phyloP scores from a whole-genome alignment of 2,888 invertebrate genomes.

The Azorinus chamasolen region DNA sequence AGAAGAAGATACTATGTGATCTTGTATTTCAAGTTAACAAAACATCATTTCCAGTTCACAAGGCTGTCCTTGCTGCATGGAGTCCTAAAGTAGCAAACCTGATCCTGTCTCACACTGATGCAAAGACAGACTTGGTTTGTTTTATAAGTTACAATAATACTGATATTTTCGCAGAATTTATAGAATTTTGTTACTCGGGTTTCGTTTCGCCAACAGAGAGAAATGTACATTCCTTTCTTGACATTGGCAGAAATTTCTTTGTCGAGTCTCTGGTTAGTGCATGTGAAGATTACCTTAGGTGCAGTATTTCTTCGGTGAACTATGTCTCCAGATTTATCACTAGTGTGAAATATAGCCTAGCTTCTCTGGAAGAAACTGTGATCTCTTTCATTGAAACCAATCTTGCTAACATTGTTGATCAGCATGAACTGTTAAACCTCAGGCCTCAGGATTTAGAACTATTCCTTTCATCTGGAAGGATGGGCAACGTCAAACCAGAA shows the following conservation, averaged over 20 bases:
- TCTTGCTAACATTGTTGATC: constrained; percentile 48
- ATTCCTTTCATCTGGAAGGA: constrained; percentile 47
- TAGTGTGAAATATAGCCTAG: constrained; percentile 88
- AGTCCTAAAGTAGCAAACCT: constrained; percentile 88
- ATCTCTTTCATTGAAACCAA: constrained; percentile 87
- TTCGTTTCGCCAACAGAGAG: constrained; percentile 88
- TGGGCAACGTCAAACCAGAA: constrained; percentile 42
- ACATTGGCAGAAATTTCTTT: constrained; percentile 89
- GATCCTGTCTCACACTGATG: constrained; percentile 15
- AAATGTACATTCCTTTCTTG: constrained; percentile 89
- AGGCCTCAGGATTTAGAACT: constrained; percentile 46
- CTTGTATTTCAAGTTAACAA: constrained; percentile 88
- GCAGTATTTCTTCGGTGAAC: constrained; percentile 89
- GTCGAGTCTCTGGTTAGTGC: constrained; percentile 88
- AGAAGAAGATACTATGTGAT: constrained; percentile 89
- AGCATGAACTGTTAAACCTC: constrained; percentile 35
- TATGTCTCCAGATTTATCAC: constrained; percentile 89
- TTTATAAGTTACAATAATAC: constrained; percentile 85
- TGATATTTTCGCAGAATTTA: constrained; percentile 87
- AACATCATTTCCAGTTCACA: constrained; percentile 88
- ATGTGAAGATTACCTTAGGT: constrained; percentile 89
- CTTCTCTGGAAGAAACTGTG: constrained; percentile 88
- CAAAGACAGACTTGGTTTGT: not conserved
- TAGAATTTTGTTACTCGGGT: constrained; percentile 90
- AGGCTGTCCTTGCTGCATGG: constrained; percentile 89